Base-by-base conservation (phyloP, 2,113 vertebrate genomes). In the Tor tambroides region DNA sequence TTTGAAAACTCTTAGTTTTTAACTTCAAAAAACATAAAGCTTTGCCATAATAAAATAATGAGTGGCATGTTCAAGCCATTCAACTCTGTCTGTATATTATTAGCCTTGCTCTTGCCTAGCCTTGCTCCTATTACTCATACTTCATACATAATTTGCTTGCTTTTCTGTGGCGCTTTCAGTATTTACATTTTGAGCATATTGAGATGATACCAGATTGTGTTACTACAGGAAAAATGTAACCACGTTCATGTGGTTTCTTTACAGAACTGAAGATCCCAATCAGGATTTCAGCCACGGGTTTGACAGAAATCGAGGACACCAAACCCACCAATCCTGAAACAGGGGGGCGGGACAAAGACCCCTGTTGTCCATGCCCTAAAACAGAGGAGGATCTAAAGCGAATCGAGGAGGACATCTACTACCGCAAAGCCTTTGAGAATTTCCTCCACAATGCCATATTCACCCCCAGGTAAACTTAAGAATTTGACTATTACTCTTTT, bases 361-460 rank as follows among this genome's bases (percentile, higher is more conserved):
- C 95, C 4, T 99, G 98, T 81, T 99, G 98, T 41, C 94, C 93
- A 2, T 99, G 98, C 82, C 97, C 97, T 65, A 99, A 98, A 91
- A 96, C 97, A 0, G 96, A 95, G 3, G 96, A 97, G 0, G 97
- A 97, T 91, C 95, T 97, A 87, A 96, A 97, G 88, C 95, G 95
- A 0, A 97, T 98, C 91, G 97, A 97, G 54, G 97, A 97, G 4
- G 96, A 99, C 28, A 97, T 96, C 0, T 97, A 97, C 67, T 99
- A 97, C 92, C 93, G 98, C 74, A 99, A 99, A 90, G 97, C 97
- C 80, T 99, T 99, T 51, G 98, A 99, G 92, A 99, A 99, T 85
- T 99, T 98, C 90, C 95, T 99, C 87, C 98, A 99, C 89, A 99
- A 99, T 90, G 96, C 96, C 28, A 99, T 99, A 92, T 99, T 99